A percentile compares a stretch with the other conserved stretches of the same genome.
Evolutionary conservation across 1,140 invertebrate genomes (phyloP).

Genomic region (Brachystomella parvula): DNA sequence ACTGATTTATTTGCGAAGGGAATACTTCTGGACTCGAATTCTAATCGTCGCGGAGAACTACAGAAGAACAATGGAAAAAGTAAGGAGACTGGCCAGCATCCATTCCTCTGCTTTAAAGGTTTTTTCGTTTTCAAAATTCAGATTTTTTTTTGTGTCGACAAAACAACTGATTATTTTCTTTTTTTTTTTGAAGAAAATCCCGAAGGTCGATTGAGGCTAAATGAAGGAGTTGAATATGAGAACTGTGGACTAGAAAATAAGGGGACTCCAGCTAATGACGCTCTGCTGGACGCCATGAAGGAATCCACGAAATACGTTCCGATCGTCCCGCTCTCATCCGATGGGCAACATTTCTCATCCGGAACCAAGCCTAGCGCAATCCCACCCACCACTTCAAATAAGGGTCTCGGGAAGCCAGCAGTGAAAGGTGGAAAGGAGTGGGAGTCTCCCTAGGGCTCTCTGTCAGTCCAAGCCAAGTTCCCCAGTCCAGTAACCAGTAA

Average conservation of each 20-base stretch:
- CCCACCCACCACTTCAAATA: not conserved
- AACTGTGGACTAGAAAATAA: not conserved
- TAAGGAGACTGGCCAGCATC: slow-evolving; percentile 10
- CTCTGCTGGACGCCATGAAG: not conserved
- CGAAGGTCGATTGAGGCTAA: not conserved
- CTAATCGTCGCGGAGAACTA: not conserved
- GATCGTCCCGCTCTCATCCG: not conserved
- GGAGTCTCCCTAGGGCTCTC: not conserved
- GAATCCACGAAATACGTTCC: not conserved
- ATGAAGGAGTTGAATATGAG: not conserved
- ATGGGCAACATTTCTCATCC: not conserved
- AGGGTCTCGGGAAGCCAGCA: not conserved
- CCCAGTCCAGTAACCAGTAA: not conserved
- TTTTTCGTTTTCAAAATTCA: no score
- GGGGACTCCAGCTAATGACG: not conserved
- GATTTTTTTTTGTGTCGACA: no score
- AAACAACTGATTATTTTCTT: not conserved
- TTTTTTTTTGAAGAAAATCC: not conserved
- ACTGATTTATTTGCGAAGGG: slow-evolving; percentile 85
- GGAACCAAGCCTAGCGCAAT: not conserved
- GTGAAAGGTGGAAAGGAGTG: not conserved
- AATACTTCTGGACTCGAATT: slow-evolving; percentile 55
- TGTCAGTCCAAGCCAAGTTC: not conserved
- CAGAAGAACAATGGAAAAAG: slow-evolving; percentile 31
- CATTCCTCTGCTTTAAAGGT: not conserved